Evolutionary conservation across 2,888 invertebrate species (phyloP).

Genomic region (Clepsis dumicolana): DNA sequence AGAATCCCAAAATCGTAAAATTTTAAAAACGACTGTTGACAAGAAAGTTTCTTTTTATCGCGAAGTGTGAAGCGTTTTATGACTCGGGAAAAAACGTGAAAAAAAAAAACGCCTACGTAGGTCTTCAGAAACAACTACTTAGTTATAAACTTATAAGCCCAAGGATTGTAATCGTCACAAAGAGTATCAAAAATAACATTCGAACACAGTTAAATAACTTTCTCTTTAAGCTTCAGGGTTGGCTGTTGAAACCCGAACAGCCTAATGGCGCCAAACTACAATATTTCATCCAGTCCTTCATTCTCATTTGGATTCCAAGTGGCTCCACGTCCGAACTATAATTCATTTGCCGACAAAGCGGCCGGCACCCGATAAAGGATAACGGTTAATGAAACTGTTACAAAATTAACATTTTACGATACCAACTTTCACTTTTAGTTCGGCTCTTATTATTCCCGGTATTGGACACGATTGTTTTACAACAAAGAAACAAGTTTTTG

Average conservation of each 20-base stretch:
- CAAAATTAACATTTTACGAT: slow-evolving; percentile 40
- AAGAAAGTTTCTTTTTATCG: background rate
- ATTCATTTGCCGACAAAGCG: slow-evolving; percentile 39
- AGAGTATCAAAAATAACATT: background rate
- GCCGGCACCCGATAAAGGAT: slow-evolving; percentile 23
- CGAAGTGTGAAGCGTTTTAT: background rate
- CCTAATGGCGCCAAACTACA: slow-evolving; percentile 4
- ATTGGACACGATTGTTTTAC: slow-evolving; percentile 7
- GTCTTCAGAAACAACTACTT: background rate
- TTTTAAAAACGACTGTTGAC: background rate
- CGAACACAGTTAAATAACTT: background rate
- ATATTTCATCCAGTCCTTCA: background rate
- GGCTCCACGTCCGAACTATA: slow-evolving; percentile 16
- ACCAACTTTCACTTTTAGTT: slow-evolving; percentile 35
- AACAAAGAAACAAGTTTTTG: slow-evolving; percentile 10
- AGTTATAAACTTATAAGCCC: background rate
- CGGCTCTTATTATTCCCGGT: slow-evolving; percentile 23
- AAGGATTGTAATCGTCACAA: background rate
- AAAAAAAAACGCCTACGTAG: no score
- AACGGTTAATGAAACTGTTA: slow-evolving; percentile 40
- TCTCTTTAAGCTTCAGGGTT: no score
- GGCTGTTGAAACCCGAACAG: background rate
- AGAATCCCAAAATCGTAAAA: slow-evolving; percentile 1
- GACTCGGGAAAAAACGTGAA: background rate
- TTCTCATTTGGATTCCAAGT: slow-evolving; percentile 25